A percentile compares a stretch with the other conserved stretches of the same genome.
These are phyloP conservation scores for Mormyrus lacerda DNA, from an alignment of 2,113 vertebrate species.

Conservation along the genomic window DNA sequence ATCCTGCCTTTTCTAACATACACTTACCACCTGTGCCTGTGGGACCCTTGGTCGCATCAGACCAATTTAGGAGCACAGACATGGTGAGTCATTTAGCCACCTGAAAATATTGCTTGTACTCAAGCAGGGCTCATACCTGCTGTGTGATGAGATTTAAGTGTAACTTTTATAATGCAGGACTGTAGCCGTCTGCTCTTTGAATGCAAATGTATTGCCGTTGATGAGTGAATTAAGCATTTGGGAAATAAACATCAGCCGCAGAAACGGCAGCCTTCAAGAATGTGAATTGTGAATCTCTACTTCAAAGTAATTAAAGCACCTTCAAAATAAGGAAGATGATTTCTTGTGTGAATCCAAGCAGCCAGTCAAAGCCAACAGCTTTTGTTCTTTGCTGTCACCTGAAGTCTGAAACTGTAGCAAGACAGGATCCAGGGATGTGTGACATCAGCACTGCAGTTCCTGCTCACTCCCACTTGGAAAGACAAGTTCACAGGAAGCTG, in stretches of 20 bases:
- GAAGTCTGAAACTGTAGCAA: background rate
- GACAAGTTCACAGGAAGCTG: background rate
- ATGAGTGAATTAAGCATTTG: background rate
- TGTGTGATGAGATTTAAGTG: background rate
- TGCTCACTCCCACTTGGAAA: background rate
- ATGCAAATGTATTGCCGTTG: background rate
- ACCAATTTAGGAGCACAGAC: background rate
- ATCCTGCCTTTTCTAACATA: constrained; percentile 13
- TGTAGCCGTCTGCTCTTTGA: background rate
- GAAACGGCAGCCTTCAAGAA: background rate
- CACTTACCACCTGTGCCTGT: constrained; percentile 31
- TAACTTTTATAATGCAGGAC: background rate
- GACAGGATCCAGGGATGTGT: background rate
- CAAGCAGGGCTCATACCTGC: background rate
- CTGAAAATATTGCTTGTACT: background rate
- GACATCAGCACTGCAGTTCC: background rate
- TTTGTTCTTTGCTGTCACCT: background rate
- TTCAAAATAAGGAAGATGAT: background rate
- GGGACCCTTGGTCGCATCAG: background rate
- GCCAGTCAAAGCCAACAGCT: no score
- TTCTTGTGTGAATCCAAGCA: background rate
- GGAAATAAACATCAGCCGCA: background rate
- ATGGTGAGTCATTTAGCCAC: constrained; percentile 19
- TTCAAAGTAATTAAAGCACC: background rate
- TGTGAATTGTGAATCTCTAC: background rate